Base-by-base conservation (phyloP, 2,888 invertebrate genomes). In the Ectemnius continuus region DNA sequence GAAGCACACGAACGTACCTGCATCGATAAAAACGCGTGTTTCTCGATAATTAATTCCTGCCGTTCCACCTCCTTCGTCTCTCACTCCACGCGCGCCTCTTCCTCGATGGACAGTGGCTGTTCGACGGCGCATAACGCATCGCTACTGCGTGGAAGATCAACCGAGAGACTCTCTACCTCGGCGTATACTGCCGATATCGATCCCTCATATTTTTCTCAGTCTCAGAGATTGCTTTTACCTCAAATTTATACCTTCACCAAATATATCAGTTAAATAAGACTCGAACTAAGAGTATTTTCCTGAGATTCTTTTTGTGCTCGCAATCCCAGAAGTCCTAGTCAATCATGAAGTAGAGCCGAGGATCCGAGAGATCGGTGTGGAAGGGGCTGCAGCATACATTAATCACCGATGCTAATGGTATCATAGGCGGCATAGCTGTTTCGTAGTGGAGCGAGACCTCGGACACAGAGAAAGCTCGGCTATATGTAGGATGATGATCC, bases 331-430 rank as follows among this genome's bases (percentile, higher is more conserved):
- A 62, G 73, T 79, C 74, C 82, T 84, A 86, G 87, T 88, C 87
- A 88, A 89, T 88, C 88, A 88, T 82, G 78, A 81, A 81, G 81
- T 85, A 85, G 81, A 80, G 69, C 80, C 79, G 84, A 84, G 78
- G 79, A 85, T 80, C 84, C 84, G 85, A 82, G 36, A 36, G 84
- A 83, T 78, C 79, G 84, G 80, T 71, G 73, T 84, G 81, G 84
- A 88, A 85, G 88, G 82, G 85, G 84, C 86, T 84, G 82, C 88
- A 83, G 88, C 89, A 87, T 89, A 89, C 89, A 89, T 89, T 89
- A 89, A 89, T 89, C 89, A 89, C 88, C 78, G 88, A 89, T 89
- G 89, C 88, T 89, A 89, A 89, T 89, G 88, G 88, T 88, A 88
- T 89, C 89, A 88, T 86, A 88, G 88, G 84, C 84, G 77, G 84